Evolutionary conservation across 2,797 vertebrate species (phyloP), one percentile per base, ranked within the genome.

Genomic region (Phataginus tetradactyla): DNA sequence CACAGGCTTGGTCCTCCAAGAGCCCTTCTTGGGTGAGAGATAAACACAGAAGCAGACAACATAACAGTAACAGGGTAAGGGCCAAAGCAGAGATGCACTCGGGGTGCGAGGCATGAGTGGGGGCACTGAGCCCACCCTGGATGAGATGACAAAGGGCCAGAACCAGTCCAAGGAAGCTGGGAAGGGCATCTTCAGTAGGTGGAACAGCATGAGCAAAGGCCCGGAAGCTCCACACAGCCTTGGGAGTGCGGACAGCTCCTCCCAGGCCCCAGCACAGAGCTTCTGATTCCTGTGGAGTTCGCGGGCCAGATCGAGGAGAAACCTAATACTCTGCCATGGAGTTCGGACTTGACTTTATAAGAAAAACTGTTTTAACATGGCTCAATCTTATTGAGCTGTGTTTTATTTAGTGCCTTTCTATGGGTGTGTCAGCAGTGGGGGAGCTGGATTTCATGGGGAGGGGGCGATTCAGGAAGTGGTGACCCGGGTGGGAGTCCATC

Each of bases 61-160:
- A 2, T 0, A 11, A n/a, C 13, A 20, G 39, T 12, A 11, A 79
- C 18, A 32, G 25, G 3, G 15, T 0, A 8, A 51, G 45, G 66
- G 21, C 7, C 69, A 27, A 49, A 10, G 57, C 0, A 9, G 59
- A 32, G 57, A 27, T 9, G 68, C 1, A 18, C 17, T 2, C 4
- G 15, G 23, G 45, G 39, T 11, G 11, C 10, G 4, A 27, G 13
- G 27, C 1, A 4, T 0, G 3, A 9, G 7, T 14, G 12, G 3
- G n/a, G 27, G 5, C 5, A 3, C 53, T 2, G 51, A 61, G 72
- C 14, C 74, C 10, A 11, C 23, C 57, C 34, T 0, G 4, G 25
- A 15, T 2, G 34, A 45, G 53, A 15, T 4, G 66, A 20, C 8
- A 7, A 3, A 20, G 27, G 49, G 57, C 15, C 37, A 69, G 75